Base-by-base conservation (phyloP, 2,113 vertebrate species). In the Ailuropoda melanoleuca region DNA sequence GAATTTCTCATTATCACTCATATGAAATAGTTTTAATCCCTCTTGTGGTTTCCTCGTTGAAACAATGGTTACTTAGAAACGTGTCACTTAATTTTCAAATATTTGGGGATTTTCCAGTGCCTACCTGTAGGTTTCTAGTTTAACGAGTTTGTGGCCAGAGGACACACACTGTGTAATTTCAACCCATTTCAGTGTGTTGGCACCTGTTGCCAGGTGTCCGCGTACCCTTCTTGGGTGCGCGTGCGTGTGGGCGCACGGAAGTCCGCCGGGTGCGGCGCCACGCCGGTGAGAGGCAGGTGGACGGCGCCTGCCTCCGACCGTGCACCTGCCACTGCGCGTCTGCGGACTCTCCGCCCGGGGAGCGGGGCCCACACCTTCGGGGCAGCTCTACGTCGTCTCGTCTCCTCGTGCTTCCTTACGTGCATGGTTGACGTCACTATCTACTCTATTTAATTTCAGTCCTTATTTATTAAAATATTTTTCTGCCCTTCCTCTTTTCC, bases 321-420 rank as follows among this genome's bases (percentile, higher is more conserved):
- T 1, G 2, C 43, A 48, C 43, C 74, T 31, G 74, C 74, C n/a
- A 3, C 23, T 1, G 8, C 1, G 24, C 39, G 23, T 6, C 24
- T 1, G 70, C 21, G 1, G 70, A 7, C 21, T 17, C 37, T 6
- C 21, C 12, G 12, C 37, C 8, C 70, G 1, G 23, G 6, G 24
- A 46, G 24, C 2, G 26, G 24, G 39, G 19, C 21, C 1, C 39
- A 0, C 23, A 6, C 6, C n/a, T 9, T 24, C 23, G 4, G 1
- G 6, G 0, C 11, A 37, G 1, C 0, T 29, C 15, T 2, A 0
- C 1, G 3, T 23, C 21, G 34, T n/a, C 56, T n/a, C 0, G 18
- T 18, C 29, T 29, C 48, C 24, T 5, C 18, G 6, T 23, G n/a
- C 15, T 50, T 43, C 86, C 21, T 1, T 5, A 7, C 29, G 43